phyloP scores from a whole-genome alignment of 2,888 invertebrate genomes.

The Keiferia lycopersicella region DNA sequence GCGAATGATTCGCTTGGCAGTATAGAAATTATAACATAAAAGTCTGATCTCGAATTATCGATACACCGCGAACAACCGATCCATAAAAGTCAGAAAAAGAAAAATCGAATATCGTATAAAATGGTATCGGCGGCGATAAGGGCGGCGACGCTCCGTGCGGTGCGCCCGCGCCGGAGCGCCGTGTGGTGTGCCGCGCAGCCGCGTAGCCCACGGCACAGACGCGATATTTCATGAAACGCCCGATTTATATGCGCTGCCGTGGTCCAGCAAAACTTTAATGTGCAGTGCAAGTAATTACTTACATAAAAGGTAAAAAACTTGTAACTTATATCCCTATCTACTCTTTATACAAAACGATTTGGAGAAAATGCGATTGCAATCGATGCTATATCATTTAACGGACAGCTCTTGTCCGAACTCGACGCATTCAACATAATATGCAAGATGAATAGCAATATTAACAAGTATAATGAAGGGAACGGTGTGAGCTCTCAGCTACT shows the following conservation, averaged over 20 bases:
- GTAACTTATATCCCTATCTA: slow-evolving; percentile 34
- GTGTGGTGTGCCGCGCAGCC: slow-evolving; percentile 27
- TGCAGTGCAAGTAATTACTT: slow-evolving; percentile 71
- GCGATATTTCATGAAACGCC: slow-evolving; percentile 77
- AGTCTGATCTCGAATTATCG: slow-evolving; percentile 72
- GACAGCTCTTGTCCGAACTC: background rate
- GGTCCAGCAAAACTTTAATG: slow-evolving; percentile 70
- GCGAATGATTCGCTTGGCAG: slow-evolving; percentile 32
- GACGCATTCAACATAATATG: slow-evolving; percentile 11
- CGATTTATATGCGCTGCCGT: slow-evolving; percentile 76
- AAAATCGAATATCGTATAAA: slow-evolving; percentile 76
- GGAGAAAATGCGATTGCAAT: slow-evolving; percentile 24
- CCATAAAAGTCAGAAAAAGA: slow-evolving; percentile 76
- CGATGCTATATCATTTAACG: slow-evolving; percentile 18
- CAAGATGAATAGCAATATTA: slow-evolving; percentile 18
- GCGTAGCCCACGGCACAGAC: slow-evolving; percentile 74
- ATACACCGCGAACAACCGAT: slow-evolving; percentile 75
- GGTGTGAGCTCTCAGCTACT: slow-evolving; percentile 18
- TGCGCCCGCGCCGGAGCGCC: too few relatives aligned
- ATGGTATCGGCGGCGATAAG: slow-evolving; percentile 75
- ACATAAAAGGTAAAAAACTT: slow-evolving; percentile 57
- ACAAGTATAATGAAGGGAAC: slow-evolving; percentile 19
- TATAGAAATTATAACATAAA: slow-evolving; percentile 62
- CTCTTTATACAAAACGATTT: slow-evolving; percentile 25
- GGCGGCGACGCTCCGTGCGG: slow-evolving; percentile 62